Conservation (phyloP, 2,797 vertebrate genomes). For the Sparidentex hasta region DNA sequence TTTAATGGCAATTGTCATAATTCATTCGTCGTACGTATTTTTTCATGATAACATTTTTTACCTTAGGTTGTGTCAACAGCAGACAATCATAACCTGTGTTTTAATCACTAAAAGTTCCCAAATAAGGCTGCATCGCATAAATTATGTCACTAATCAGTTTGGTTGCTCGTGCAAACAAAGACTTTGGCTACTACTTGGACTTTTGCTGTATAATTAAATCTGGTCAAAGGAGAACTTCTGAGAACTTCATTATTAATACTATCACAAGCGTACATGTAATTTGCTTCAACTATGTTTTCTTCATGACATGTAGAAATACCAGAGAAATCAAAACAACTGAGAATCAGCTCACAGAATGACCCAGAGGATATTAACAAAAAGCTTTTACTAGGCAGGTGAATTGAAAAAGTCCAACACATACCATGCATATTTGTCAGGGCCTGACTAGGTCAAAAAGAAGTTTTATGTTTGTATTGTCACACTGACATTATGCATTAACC, state of each 20-base stretch:
- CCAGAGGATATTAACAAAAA: slow-evolving; percentile 1
- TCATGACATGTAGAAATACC: background rate
- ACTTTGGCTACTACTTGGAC: background rate
- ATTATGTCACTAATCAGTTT: slow-evolving; percentile 35
- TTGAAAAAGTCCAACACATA: background rate
- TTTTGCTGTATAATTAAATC: slow-evolving; percentile 25
- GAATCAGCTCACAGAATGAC: slow-evolving; percentile 6
- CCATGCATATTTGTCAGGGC: background rate
- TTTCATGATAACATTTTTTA: slow-evolving; percentile 17
- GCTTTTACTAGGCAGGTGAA: background rate
- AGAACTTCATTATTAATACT: background rate
- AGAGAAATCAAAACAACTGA: slow-evolving; percentile 6
- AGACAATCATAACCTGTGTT: slow-evolving; percentile 36
- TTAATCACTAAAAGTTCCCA: slow-evolving; percentile 26
- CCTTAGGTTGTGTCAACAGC: slow-evolving; percentile 11
- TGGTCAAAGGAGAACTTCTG: slow-evolving; percentile 1
- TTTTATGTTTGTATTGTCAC: background rate
- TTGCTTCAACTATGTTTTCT: slow-evolving; percentile 1
- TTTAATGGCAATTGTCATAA: background rate
- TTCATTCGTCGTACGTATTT: slow-evolving; percentile 2
- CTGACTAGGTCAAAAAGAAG: background rate
- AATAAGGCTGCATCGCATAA: slow-evolving; percentile 38
- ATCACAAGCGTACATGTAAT: background rate
- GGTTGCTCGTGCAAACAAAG: slow-evolving; percentile 33
- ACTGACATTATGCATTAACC: background rate